Percentiles rank a stretch among this genome's conserved stretches.
Conservation (phyloP, 2,113 vertebrate species). For the Cyphomyrus plagiostoma region DNA sequence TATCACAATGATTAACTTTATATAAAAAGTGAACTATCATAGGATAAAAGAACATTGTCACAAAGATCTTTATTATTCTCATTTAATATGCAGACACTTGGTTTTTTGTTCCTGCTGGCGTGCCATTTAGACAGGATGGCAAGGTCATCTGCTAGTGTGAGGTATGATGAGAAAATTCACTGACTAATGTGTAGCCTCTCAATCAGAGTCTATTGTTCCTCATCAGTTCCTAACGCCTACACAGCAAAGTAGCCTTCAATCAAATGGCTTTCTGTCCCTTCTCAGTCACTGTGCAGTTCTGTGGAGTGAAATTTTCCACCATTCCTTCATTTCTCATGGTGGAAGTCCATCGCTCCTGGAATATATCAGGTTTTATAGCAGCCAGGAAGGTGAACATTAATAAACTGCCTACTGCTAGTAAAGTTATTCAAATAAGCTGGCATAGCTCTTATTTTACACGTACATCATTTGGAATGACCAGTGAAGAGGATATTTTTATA, state of each 20-base stretch:
- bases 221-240: not conserved
- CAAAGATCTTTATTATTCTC: not conserved
- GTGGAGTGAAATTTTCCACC: not conserved
- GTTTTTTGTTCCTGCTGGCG: not conserved
- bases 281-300: not conserved
- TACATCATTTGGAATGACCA: not conserved
- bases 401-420: not conserved
- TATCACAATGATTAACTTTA: not conserved
- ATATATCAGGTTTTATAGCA: not conserved
- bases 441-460: not conserved
- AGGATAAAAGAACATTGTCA: not conserved
- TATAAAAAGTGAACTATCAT: not conserved
- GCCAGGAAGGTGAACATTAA: not conserved
- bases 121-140: not conserved
- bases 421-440: not conserved
- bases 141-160: not conserved
- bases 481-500: not conserved
- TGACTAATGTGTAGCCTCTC: not conserved
- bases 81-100: not conserved
- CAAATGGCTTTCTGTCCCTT: not conserved
- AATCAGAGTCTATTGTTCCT: conserved; percentile 21
- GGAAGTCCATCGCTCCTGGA: not conserved
- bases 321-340: not conserved
- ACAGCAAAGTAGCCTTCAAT: not conserved
- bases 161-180: not conserved